A percentile compares a stretch with the other conserved stretches of the same genome.
These are phyloP conservation scores for Melieria picta DNA, from an alignment of 2,888 invertebrate species.

Conservation along the genomic window DNA sequence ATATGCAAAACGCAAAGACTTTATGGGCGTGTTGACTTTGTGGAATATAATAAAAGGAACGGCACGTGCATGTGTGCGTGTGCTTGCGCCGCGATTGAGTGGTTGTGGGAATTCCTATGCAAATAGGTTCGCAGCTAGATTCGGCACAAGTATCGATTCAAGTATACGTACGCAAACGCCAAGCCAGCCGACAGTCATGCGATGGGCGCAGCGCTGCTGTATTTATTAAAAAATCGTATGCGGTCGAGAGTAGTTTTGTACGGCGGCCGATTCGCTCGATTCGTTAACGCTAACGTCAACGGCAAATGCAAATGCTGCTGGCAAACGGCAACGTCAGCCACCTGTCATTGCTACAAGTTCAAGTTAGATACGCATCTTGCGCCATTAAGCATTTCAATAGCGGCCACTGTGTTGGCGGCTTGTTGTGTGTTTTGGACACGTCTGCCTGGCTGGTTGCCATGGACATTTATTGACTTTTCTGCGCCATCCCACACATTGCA, in stretches of 20 bases:
- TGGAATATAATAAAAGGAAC: neutral
- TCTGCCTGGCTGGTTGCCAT: conserved; percentile 47
- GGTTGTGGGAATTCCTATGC: neutral
- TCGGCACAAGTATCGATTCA: neutral
- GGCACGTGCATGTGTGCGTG: neutral
- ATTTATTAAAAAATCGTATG: too few relatives aligned
- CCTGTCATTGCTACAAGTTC: conserved; percentile 17
- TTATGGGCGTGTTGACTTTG: neutral
- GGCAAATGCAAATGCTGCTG: too few relatives aligned
- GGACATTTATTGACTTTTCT: conserved; percentile 54
- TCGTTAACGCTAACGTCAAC: too few relatives aligned
- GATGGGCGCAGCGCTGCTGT: too few relatives aligned
- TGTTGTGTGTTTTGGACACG: conserved; percentile 48
- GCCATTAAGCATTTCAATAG: too few relatives aligned
- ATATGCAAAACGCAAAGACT: neutral
- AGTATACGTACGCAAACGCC: neutral
- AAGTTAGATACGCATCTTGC: conserved; percentile 3
- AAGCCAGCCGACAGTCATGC: too few relatives aligned
- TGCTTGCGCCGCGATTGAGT: neutral
- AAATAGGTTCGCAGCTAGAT: neutral
- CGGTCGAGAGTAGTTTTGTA: too few relatives aligned
- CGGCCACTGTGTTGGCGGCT: neutral
- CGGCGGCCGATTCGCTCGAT: too few relatives aligned
- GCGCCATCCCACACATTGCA: too few relatives aligned
- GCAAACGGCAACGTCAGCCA: too few relatives aligned